These are phyloP conservation scores for Monopis laevigella DNA, from an alignment of 2,888 invertebrate species.

Conservation along the genomic window DNA sequence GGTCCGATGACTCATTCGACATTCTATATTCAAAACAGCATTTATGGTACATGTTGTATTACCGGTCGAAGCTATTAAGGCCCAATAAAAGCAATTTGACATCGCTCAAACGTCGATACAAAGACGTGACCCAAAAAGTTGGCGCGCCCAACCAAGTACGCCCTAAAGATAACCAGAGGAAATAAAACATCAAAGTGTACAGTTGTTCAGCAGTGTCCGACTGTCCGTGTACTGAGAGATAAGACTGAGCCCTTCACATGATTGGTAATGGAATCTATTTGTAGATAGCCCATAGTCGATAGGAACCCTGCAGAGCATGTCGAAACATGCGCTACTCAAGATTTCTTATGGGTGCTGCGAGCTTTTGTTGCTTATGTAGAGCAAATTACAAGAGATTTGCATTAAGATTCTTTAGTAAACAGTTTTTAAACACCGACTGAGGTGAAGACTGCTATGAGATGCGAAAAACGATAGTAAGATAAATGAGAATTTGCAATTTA, in stretches of 20 bases:
- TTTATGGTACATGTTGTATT: no score
- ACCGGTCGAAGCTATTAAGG: conserved; percentile 5
- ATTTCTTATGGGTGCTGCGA: conserved; percentile 3
- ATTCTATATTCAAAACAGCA: conserved; percentile 5
- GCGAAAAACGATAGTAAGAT: no score
- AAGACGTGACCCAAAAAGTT: conserved; percentile 28
- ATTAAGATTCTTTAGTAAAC: no score
- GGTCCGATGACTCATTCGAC: background rate
- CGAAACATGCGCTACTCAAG: conserved; percentile 11
- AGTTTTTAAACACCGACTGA: no score
- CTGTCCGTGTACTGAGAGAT: conserved; percentile 15
- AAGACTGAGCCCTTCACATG: conserved; percentile 16
- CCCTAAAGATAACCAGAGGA: conserved; percentile 24
- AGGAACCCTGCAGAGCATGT: conserved; percentile 13
- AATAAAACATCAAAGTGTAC: conserved; percentile 50
- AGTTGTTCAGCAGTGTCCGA: no score
- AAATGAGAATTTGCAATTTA: no score
- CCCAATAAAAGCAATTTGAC: conserved; percentile 8
- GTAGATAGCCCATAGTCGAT: conserved; percentile 13
- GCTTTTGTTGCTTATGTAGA: conserved; percentile 7
- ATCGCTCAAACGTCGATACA: conserved; percentile 19
- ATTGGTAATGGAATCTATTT: conserved; percentile 19
- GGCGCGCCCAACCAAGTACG: conserved; percentile 4
- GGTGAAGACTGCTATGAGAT: no score
- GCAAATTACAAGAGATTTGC: conserved; percentile 13